Evolutionary conservation across 2,797 vertebrate species (phyloP), one percentile per base, ranked within the genome.

Genomic region (Anableps anableps): DNA sequence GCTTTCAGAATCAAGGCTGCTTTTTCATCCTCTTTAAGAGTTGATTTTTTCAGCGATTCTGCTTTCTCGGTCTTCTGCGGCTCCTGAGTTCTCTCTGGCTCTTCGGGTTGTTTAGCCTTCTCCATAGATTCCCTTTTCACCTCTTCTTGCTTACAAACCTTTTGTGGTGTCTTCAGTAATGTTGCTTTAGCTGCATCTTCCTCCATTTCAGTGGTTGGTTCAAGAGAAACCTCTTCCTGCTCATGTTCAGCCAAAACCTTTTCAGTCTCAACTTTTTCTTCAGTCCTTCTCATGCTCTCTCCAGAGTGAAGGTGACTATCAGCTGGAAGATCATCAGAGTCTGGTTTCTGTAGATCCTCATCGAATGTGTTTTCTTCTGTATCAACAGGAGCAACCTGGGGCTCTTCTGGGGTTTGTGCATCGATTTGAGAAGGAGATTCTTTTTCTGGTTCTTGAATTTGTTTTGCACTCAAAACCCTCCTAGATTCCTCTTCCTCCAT

Each of bases 1-100:
- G 95, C 96, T 89, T 96, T 97, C 83, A 93, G 85, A 14, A 96
- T 76, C 85, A 96, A 84, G 1, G 92, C 92, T 38, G 95, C 95
- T 78, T 95, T 96, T 80, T 95, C 90, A 0, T 86, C 66, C 0
- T 91, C 91, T 31, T 86, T 85, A 50, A 94, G 82, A 75, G 70
- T 26, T 4, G 88, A 90, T 64, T 92, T 95, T 41, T 88, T 86
- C 82, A 87, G 83, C 19, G 86, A 36, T 31, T 89, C 83, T 45
- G 29, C 76, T 48, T 73, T 84, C 36, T 66, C 87, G 19, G 16
- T 83, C 72, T 68, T 82, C 70, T 85, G 88, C 31, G 71, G 62
- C 38, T 80, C 66, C 38, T 80, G 83, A 19, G 26, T 73, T 19
- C 62, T 19, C 75, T 86, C 76, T 70, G 75, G 29, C 77, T 81